phyloP scores from a whole-genome alignment of 2,888 invertebrate species.

The Leistus spinibarbis region DNA sequence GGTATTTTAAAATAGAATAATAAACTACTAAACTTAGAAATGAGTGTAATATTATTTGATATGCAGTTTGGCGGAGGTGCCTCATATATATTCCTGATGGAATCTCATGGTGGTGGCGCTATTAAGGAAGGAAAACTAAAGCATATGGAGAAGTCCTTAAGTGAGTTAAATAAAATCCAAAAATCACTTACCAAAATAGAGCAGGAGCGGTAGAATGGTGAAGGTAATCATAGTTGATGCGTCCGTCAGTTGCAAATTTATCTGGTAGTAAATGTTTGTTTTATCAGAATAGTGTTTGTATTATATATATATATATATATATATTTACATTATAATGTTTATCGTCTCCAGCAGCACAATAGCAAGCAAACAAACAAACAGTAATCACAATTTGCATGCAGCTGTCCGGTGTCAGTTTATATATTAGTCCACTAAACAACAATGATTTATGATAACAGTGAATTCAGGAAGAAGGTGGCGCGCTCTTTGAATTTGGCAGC shows the following conservation, averaged over 20 bases:
- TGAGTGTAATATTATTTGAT: no score
- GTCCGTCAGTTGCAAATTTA: not conserved
- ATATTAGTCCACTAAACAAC: slow-evolving; percentile 31
- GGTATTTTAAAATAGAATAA: no score
- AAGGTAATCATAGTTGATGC: slow-evolving; percentile 1
- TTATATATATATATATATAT: no score
- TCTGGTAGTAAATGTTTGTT: not conserved
- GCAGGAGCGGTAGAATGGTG: slow-evolving; percentile 3
- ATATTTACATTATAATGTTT: slow-evolving; percentile 31
- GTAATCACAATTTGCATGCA: slow-evolving; percentile 25
- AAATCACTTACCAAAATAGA: slow-evolving; percentile 28
- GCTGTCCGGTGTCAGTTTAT: not conserved
- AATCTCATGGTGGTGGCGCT: no score
- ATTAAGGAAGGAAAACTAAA: no score
- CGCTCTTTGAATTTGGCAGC: slow-evolving; percentile 42
- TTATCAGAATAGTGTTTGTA: not conserved
- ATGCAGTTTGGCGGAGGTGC: no score
- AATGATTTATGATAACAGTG: slow-evolving; percentile 19
- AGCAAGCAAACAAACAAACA: slow-evolving; percentile 5
- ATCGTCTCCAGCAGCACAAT: slow-evolving; percentile 5
- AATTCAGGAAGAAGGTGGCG: slow-evolving; percentile 22
- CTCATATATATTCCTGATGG: no score
- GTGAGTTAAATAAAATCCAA: not conserved
- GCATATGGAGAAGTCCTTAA: not conserved
- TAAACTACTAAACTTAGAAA: no score